These are phyloP conservation scores for Corythoichthys intestinalis DNA, from an alignment of 2,113 vertebrate species.

Conservation along the genomic window DNA sequence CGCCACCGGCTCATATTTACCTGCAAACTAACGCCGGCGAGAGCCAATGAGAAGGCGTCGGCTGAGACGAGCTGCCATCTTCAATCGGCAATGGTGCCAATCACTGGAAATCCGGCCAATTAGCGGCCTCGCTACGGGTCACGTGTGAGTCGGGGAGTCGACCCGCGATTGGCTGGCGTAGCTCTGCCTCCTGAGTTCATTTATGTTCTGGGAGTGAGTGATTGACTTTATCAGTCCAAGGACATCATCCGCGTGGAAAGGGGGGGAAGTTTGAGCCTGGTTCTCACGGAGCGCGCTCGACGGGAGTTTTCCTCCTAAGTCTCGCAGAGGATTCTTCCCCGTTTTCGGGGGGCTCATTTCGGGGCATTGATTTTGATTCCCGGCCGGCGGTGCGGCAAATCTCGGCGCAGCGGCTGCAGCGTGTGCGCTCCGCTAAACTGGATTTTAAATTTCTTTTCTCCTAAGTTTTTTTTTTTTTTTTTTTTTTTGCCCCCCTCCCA, in stretches of 20 bases:
- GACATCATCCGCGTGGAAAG: constrained; percentile 87
- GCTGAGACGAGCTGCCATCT: constrained; percentile 80
- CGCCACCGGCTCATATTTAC: constrained; percentile 63
- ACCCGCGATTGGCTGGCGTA: constrained; percentile 78
- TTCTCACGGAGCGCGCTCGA: constrained; percentile 77
- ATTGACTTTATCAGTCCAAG: constrained; percentile 97
- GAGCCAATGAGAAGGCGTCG: constrained; percentile 81
- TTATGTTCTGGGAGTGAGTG: constrained; percentile 90
- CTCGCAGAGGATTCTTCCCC: constrained; percentile 63
- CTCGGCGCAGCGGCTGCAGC: constrained; percentile 52
- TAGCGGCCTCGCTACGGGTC: constrained; percentile 63
- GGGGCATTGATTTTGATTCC: constrained; percentile 50
- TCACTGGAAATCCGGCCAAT: constrained; percentile 79
- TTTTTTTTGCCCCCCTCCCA: constrained; percentile 8
- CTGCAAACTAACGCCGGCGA: constrained; percentile 73
- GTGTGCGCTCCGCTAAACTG: constrained; percentile 68
- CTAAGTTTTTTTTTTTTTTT: constrained; percentile 57
- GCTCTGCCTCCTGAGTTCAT: constrained; percentile 86
- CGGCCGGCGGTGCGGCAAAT: constrained; percentile 40
- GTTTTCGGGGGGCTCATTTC: constrained; percentile 25
- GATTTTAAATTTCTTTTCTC: constrained; percentile 68
- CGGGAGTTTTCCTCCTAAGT: constrained; percentile 73
- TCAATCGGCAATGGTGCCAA: constrained; percentile 78
- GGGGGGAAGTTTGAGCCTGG: constrained; percentile 83
- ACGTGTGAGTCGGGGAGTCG: constrained; percentile 74